phyloP scores from a whole-genome alignment of 2,797 vertebrate genomes.

The Lithobates pipiens region DNA sequence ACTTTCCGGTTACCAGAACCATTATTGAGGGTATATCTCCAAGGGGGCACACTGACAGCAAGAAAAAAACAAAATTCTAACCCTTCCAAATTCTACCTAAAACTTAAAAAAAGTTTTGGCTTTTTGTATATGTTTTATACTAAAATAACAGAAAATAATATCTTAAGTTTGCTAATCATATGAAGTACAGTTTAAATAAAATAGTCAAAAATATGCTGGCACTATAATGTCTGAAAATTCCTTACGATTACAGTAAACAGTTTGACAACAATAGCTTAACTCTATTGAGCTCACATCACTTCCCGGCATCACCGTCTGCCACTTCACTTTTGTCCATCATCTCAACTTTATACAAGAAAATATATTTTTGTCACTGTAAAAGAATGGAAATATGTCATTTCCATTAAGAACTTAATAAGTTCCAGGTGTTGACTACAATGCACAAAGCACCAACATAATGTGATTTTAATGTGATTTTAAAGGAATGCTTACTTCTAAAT shows the following conservation, averaged over 20 bases:
- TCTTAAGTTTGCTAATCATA: too few species aligned
- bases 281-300: neutral
- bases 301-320: slow-evolving; percentile 24
- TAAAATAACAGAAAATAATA: too few species aligned
- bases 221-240: neutral
- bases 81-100: too few species aligned
- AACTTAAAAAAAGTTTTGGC: too few species aligned
- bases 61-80: too few species aligned
- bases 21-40: too few species aligned
- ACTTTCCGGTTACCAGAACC: too few species aligned
- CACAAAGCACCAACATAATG: slow-evolving; percentile 41
- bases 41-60: too few species aligned
- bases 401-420: slow-evolving; percentile 57
- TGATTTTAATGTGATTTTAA: slow-evolving; percentile 17
- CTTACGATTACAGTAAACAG: slow-evolving; percentile 1
- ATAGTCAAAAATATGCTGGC: too few species aligned
- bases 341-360: slow-evolving; percentile 11
- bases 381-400: slow-evolving; percentile 57
- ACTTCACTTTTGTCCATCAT: slow-evolving; percentile 43
- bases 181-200: too few species aligned
- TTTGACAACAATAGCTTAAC: neutral
- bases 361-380: slow-evolving; percentile 50
- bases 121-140: too few species aligned
- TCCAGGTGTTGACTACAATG: slow-evolving; percentile 58
- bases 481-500: slow-evolving; percentile 46